These are phyloP conservation scores for Pelochelys cantorii DNA, from an alignment of 2,797 vertebrate species.

Conservation along the genomic window DNA sequence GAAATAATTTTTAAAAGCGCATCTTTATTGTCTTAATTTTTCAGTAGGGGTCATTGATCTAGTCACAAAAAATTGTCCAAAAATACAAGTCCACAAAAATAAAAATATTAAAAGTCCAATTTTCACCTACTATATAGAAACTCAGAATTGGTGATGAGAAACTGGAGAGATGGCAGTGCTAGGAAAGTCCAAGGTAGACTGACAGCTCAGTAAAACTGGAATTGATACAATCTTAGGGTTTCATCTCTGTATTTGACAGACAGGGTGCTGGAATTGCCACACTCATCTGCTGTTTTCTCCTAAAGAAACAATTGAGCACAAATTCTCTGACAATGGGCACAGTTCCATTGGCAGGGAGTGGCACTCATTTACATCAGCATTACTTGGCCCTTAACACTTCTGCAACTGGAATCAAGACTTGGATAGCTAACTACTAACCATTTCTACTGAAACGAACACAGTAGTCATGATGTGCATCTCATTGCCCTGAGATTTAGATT, in stretches of 20 bases:
- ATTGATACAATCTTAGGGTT: slow-evolving; percentile 19
- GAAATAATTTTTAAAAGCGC: slow-evolving; percentile 23
- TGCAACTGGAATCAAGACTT: slow-evolving; percentile 4
- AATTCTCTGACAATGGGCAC: not conserved
- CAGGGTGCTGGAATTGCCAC: not conserved
- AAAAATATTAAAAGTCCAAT: not conserved
- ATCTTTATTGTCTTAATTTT: slow-evolving; percentile 23
- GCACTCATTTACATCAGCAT: not conserved
- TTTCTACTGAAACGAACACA: not conserved
- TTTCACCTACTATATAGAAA: not conserved
- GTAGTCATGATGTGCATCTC: not conserved
- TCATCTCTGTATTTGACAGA: not conserved
- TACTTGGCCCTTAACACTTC: slow-evolving; percentile 18
- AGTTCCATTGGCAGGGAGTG: not conserved
- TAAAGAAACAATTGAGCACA: slow-evolving; percentile 33
- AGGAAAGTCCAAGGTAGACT: slow-evolving; percentile 14
- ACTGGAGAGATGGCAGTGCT: not conserved
- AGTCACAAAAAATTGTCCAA: not conserved
- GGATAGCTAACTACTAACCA: not conserved
- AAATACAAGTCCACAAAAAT: slow-evolving; percentile 12
- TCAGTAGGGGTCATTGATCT: slow-evolving; percentile 30
- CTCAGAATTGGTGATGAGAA: not conserved
- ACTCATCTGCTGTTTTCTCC: not conserved
- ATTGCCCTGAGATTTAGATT: slow-evolving; percentile 6
- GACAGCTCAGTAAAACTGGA: slow-evolving; percentile 19